These are phyloP conservation scores for Carassius auratus DNA, from an alignment of 2,113 vertebrate species.

Conservation along the genomic window DNA sequence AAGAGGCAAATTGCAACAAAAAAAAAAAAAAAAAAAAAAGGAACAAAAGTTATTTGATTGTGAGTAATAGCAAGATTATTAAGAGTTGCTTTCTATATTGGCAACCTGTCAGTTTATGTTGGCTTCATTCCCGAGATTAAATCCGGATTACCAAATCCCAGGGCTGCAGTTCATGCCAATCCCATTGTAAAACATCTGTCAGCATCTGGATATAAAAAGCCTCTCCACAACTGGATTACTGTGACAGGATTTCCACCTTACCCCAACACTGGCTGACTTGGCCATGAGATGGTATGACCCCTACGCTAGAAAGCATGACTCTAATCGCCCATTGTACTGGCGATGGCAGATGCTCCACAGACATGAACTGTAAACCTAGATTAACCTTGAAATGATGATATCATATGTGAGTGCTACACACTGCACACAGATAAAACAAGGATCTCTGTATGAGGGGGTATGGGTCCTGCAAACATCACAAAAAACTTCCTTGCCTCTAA, in stretches of 20 bases:
- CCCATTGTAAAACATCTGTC: conserved; percentile 50
- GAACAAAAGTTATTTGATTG: background rate
- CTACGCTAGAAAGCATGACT: background rate
- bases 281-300: background rate
- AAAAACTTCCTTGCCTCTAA: background rate
- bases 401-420: background rate
- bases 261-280: background rate
- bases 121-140: background rate
- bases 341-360: conserved; percentile 16
- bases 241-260: conserved; percentile 1
- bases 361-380: conserved; percentile 44
- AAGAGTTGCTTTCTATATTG: background rate
- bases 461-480: background rate
- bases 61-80: background rate
- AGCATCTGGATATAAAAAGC: conserved; percentile 45
- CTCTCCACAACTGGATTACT: conserved; percentile 47
- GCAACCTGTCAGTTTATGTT: background rate
- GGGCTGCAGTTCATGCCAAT: conserved; percentile 6
- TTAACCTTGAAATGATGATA: conserved; percentile 36
- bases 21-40: background rate
- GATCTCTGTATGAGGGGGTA: background rate
- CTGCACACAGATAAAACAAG: background rate
- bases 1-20: background rate
- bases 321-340: background rate
- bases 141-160: background rate